Conservation (phyloP, 1,140 invertebrate species). For the Heterodera schachtii region DNA sequence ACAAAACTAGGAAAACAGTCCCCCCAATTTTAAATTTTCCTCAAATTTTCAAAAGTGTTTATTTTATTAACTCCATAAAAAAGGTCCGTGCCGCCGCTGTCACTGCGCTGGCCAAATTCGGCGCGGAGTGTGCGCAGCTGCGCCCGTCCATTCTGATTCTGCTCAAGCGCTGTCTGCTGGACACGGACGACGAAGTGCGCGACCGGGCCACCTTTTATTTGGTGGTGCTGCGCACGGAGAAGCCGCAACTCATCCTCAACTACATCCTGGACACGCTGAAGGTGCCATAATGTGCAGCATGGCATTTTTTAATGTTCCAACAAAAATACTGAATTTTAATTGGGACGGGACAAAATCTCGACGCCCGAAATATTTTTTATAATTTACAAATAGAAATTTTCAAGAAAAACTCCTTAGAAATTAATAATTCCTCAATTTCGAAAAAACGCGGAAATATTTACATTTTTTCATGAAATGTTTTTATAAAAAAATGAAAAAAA, state of each 20-base stretch:
- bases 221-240: constrained; percentile 77
- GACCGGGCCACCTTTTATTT: constrained; percentile 97
- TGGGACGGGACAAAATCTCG: too few species aligned
- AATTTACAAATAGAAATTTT: too few species aligned
- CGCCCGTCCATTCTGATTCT: constrained; percentile 81
- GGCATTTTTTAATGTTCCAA: too few species aligned
- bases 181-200: constrained; percentile 95
- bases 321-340: too few species aligned
- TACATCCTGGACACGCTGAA: constrained; percentile 78
- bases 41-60: too few species aligned
- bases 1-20: neutral
- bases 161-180: constrained; percentile 84
- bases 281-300: constrained; percentile 26
- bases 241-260: constrained; percentile 76
- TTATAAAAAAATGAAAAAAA: too few species aligned
- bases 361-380: too few species aligned
- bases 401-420: too few species aligned
- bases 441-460: too few species aligned
- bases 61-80: neutral
- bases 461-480: too few species aligned
- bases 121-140: constrained; percentile 87
- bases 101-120: constrained; percentile 93
- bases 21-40: neutral
- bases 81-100: constrained; percentile 79
- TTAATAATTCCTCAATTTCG: too few species aligned